Evolutionary conservation across 2,113 vertebrate genomes (phyloP), one percentile per base, ranked within the genome.

Genomic region (Dipodomys spectabilis): DNA sequence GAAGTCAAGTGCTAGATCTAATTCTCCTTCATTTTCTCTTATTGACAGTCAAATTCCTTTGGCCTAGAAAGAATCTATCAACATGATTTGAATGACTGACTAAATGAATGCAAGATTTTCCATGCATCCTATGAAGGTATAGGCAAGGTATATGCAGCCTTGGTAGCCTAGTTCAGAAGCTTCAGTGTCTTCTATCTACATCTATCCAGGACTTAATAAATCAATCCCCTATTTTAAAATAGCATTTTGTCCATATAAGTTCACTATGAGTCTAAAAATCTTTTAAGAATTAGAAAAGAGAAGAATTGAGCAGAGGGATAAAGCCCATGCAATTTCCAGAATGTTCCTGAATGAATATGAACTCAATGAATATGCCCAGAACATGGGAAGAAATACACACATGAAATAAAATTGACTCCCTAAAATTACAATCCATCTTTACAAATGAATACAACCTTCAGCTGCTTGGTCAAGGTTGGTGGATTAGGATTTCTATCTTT

Each of bases 261-360:
- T 89, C 69, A 74, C 23, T 92, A 73, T 83, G 82, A 91, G 65
- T 62, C 20, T 68, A 57, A 75, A 88, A 82, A 27, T 9, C 44
- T 92, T 91, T 88, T 60, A 45, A 69, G 83, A 92, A 87, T 95
- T 83, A 93, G 11, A 90, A 91, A 92, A 64, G 71, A 94, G 89
- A 39, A 15, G 86, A 82, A n/a, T 27, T 78, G 86, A 91, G 2
- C 11, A 72, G 94, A 91, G 72, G 67, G 49, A 75, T 65, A 11
- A 75, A 82, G 57, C n/a, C 96, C 65, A 30, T 69, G n/a, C 30
- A 84, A 83, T 64, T 90, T 82, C 88, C 82, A 94, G 82, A 94
- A 92, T 75, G 86, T 35, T 86, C 27, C 39, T 49, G 30, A 30
- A 82, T 6, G 65, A n/a, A n/a, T n/a, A n/a, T n/a, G n/a, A n/a